Evolutionary conservation across 2,888 invertebrate genomes (phyloP).

Genomic region (Trimorus sp.): DNA sequence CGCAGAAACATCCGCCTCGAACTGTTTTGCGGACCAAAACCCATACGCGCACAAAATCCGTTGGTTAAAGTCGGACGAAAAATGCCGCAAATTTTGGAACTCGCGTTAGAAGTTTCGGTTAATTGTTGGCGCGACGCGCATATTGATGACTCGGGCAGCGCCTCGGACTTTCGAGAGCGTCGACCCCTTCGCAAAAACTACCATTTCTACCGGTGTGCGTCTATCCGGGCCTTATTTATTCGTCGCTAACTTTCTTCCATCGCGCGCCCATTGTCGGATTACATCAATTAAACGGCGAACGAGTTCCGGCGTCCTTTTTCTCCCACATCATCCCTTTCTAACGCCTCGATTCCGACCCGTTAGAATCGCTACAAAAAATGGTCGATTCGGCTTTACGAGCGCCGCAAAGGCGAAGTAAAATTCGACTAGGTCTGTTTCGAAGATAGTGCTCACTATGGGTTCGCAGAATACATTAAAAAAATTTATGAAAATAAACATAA

Average conservation of each 20-base stretch:
- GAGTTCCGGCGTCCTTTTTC: constrained; percentile 11
- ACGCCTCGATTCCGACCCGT: constrained; percentile 24
- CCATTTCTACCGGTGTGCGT: constrained; percentile 54
- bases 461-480: no score
- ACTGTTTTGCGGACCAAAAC: no score
- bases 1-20: no score
- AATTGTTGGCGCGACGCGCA: constrained; percentile 74
- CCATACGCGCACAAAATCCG: no score
- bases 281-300: constrained; percentile 42
- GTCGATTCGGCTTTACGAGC: background rate
- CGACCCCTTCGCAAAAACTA: constrained; percentile 72
- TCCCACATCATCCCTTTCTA: constrained; percentile 9
- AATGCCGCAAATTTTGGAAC: constrained; percentile 12
- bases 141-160: constrained; percentile 76
- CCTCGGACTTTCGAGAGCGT: constrained; percentile 79
- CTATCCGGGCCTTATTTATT: constrained; percentile 59
- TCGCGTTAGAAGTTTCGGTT: constrained; percentile 77
- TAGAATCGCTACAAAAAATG: constrained; percentile 13
- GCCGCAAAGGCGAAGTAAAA: constrained; percentile 6
- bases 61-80: no score
- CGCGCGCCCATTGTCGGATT: constrained; percentile 42
- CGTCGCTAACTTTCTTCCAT: constrained; percentile 45
- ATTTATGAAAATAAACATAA: background rate
- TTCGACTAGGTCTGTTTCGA: no score
- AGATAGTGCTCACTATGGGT: no score